These are phyloP conservation scores for Alauda arvensis DNA, from an alignment of 2,797 vertebrate genomes.

Conservation along the genomic window DNA sequence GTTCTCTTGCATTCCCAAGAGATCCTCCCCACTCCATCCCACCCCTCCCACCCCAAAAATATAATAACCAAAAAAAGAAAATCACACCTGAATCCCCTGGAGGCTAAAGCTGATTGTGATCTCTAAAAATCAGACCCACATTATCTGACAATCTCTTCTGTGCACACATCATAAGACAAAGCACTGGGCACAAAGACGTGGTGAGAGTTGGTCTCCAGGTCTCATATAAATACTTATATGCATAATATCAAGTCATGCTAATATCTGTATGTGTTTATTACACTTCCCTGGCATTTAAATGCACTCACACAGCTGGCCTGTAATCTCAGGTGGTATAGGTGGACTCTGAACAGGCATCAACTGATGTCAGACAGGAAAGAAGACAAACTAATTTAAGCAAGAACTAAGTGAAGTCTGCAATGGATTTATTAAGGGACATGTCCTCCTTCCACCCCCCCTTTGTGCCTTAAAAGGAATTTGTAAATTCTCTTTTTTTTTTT, in stretches of 20 bases:
- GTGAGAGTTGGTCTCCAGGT: background rate
- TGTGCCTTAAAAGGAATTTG: background rate
- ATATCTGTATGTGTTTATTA: background rate
- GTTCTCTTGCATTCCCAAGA: background rate
- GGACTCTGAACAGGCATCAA: background rate
- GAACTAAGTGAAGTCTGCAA: background rate
- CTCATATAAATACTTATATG: background rate
- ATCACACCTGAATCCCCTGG: background rate
- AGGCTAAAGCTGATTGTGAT: background rate
- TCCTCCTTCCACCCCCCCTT: background rate
- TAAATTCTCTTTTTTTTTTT: background rate
- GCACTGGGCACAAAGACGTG: background rate
- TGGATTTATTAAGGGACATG: background rate
- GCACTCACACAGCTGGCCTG: background rate
- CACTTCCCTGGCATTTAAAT: background rate
- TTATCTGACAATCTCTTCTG: background rate
- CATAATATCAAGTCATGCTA: background rate
- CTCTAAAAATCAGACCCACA: background rate
- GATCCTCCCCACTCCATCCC: background rate
- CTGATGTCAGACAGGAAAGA: background rate
- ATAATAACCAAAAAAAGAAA: background rate
- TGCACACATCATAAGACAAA: background rate
- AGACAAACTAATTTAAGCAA: background rate
- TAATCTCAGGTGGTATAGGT: background rate
- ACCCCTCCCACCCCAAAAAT: rapidly evolving